Base-by-base conservation (phyloP, 2,888 invertebrate species). In the Diachrysia chrysitis region DNA sequence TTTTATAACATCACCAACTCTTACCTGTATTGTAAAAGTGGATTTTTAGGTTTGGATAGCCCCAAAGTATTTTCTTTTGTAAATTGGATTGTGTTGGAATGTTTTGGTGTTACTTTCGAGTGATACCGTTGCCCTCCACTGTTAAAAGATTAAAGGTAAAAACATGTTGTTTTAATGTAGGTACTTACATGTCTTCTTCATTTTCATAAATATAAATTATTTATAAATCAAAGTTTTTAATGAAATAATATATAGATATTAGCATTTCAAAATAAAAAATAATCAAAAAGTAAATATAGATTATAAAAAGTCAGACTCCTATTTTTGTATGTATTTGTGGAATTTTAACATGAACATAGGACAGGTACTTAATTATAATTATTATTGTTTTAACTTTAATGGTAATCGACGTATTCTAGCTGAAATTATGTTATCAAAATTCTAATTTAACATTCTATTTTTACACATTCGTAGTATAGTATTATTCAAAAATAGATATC, bases 1-100 rank as follows among this genome's bases (percentile, higher is more conserved):
- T 60, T 56, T 71, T 66, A 53, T 60, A 67, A 67, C 51, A 73
- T 62, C n/a, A 58, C 32, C 17, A 17, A 29, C 19, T 71, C 67
- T 46, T 58, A 62, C 23, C 37, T 46, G 23, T 60, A 63, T 42
- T 63, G 53, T 58, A 51, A 54, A 71, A 71, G 53, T 70, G 29
- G 57, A 46, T 72, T 72, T 23, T 32, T 10, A 19, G 37, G 51
- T 61, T 58, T 66, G 37, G 57, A 65, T 59, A 66, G 21, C 37
- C 55, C 48, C n/a, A 16, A n/a, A 57, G 23, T 42, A 37, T 62
- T 23, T 48, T 42, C 2, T 58, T 61, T 51, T 32, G 3, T 10
- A 57, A 53, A 57, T 67, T 53, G 35, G 48, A 56, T 37, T 32
- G 10, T 16, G 21, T 55, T 54, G 5, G 25, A 57, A 48, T 19